Evolutionary conservation across 2,888 invertebrate species (phyloP), one percentile per base, ranked within the genome.

Genomic region (Tachystola acroxantha): DNA sequence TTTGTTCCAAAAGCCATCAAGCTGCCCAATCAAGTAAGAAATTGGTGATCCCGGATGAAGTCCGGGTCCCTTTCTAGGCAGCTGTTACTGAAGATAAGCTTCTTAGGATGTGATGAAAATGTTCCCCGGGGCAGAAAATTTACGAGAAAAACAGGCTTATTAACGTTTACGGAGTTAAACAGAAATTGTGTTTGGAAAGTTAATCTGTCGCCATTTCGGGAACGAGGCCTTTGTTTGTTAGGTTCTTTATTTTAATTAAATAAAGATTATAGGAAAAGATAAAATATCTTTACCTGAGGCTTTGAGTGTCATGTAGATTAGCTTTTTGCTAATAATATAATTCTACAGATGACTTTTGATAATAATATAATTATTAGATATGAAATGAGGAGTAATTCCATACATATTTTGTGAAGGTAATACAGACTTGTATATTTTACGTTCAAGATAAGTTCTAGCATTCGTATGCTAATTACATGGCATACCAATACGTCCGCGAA

Each of bases 21-120:
- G 59, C 61, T 60, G 71, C 64, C 72, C 74, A 81, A 80, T 82
- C 79, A 80, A 80, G 78, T 81, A 84, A 78, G 79, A 84, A 82
- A 84, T 84, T 80, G 81, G 72, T 75, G 76, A 75, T 77, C 74
- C 71, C 65, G 58, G 46, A 51, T 60, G 57, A 62, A 63, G 54
- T 54, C 50, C 46, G 42, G 46, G 47, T 50, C 53, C 62, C 54
- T 61, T 63, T 61, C 53, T 49, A 59, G 48, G 59, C 57, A 64
- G 56, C 70, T 72, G 77, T 66, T 65, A 55, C 60, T 53, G 43
- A 53, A 73, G 78, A 78, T 77, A 79, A 77, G 74, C 70, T 67
- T 47, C 69, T 74, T 65, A 66, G 57, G 45, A 58, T 59, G 61
- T 67, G 66, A 74, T 75, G 67, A 62, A 70, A 77, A 72, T 70